phyloP scores from a whole-genome alignment of 2,888 invertebrate genomes.

The Aleiodes alternator region DNA sequence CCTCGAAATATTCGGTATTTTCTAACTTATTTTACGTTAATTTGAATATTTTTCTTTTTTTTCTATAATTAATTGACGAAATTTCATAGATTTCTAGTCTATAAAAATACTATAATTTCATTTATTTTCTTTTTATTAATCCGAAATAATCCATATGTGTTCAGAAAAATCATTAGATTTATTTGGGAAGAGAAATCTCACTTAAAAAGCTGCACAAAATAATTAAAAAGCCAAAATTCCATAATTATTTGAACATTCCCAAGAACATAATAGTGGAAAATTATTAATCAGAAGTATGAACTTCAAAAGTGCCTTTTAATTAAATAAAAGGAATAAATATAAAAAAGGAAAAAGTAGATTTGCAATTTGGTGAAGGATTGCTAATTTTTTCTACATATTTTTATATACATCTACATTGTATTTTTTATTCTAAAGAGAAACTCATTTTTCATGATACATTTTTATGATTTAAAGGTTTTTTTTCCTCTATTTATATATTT shows the following conservation, averaged over 20 bases:
- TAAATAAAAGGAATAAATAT: not conserved
- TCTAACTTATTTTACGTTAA: not conserved
- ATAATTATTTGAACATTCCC: constrained; percentile 15
- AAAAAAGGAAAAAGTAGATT: not conserved
- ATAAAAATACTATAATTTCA: not conserved
- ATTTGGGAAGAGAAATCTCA: not conserved
- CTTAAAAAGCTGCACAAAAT: constrained; percentile 10
- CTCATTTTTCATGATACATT: constrained; percentile 6
- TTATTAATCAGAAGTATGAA: not conserved
- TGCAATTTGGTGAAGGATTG: constrained; percentile 6
- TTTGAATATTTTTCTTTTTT: not conserved
- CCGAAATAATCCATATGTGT: no score
- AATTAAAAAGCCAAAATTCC: not conserved
- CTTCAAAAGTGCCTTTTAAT: constrained; percentile 13
- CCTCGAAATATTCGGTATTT: not conserved
- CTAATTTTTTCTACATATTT: constrained; percentile 7
- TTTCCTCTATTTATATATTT: not conserved
- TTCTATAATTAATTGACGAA: not conserved
- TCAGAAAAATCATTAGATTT: not conserved
- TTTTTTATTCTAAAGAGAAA: not conserved
- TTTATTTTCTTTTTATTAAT: no score
- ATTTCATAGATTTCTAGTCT: constrained; percentile 10
- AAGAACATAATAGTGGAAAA: not conserved
- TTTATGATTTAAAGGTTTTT: not conserved
- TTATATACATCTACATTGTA: constrained; percentile 4